These are phyloP conservation scores for Alentia gelatinosa DNA, from an alignment of 2,888 invertebrate genomes.

Conservation along the genomic window DNA sequence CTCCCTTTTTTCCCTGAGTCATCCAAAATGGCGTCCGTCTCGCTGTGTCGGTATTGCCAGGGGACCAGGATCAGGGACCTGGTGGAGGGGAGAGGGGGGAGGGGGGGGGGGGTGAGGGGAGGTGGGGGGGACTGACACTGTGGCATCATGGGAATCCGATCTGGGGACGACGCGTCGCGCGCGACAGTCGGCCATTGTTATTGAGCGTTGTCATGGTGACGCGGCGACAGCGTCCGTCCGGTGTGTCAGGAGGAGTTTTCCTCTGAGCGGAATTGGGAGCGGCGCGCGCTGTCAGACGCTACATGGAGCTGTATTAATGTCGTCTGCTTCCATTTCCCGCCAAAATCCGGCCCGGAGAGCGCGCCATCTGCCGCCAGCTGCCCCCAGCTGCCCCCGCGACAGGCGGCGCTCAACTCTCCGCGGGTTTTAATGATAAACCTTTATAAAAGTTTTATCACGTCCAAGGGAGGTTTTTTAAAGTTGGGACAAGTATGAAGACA, in stretches of 20 bases:
- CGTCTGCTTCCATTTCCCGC: conserved; percentile 8
- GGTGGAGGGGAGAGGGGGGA: neutral
- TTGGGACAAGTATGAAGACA: too few relatives aligned
- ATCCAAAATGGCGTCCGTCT: conserved; percentile 23
- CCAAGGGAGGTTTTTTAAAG: too few relatives aligned
- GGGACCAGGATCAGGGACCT: neutral
- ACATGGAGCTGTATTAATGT: conserved; percentile 25
- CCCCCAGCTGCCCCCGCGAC: neutral
- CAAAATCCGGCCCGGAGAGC: neutral
- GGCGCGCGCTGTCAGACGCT: neutral
- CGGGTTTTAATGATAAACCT: neutral
- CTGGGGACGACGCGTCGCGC: neutral
- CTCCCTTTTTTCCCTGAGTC: neutral
- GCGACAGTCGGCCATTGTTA: conserved; percentile 20
- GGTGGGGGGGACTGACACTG: neutral
- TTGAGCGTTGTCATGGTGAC: conserved; percentile 30
- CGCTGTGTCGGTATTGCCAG: neutral
- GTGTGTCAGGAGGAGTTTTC: conserved; percentile 29
- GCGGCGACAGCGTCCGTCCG: conserved; percentile 25
- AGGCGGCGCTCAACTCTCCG: neutral
- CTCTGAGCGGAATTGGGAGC: conserved; percentile 15
- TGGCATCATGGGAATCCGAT: conserved; percentile 20
- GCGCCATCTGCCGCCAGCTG: neutral
- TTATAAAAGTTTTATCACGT: too few relatives aligned
- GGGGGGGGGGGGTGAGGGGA: neutral